Base-by-base conservation (phyloP, 2,888 invertebrate genomes). In the Polyommatus iphigenia region DNA sequence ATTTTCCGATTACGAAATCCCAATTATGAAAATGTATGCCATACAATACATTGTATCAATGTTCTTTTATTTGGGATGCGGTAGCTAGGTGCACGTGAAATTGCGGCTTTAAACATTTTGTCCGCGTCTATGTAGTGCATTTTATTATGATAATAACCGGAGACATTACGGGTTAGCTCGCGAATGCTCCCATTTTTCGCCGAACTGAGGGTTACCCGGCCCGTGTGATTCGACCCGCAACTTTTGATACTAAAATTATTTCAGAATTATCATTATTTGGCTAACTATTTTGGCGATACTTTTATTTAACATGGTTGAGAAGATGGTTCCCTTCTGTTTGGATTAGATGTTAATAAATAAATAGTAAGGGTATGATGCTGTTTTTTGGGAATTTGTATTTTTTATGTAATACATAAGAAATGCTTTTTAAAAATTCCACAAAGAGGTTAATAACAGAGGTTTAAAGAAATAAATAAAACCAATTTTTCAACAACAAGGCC, bases 141-240 rank as follows among this genome's bases (percentile, higher is more conserved):
- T 87, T 90, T 91, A 90, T 91, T 90, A 90, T 91, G 87, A 89
- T 90, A 90, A 91, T 90, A 90, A 88, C 89, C 86, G 88, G 88
- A 84, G 82, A 87, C 89, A 90, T 90, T 91, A 89, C 89, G 87
- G 88, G 88, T 90, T 90, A 90, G 87, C 85, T 84, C 83, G 86
- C 87, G 87, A 89, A 89, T 90, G 88, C 88, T 86, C 88, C 88
- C 89, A 89, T 90, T 91, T 91, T 89, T 88, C 87, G 83, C 84
- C 85, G 83, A 87, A 87, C 86, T 85, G 83, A 79, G 82, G 84
- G 85, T 85, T 86, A 86, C 80, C 83, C 76, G 83, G 86, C 83
- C 83, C 83, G 79, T 78, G 79, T 86, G 85, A 83, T 62, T 67
- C 80, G 82, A 84, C 81, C 80, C 78, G 80, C 71, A 71, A 78